A percentile compares a stretch with the other conserved stretches of the same genome.
Conservation (phyloP, 2,888 invertebrate genomes). For the Thereva unica region DNA sequence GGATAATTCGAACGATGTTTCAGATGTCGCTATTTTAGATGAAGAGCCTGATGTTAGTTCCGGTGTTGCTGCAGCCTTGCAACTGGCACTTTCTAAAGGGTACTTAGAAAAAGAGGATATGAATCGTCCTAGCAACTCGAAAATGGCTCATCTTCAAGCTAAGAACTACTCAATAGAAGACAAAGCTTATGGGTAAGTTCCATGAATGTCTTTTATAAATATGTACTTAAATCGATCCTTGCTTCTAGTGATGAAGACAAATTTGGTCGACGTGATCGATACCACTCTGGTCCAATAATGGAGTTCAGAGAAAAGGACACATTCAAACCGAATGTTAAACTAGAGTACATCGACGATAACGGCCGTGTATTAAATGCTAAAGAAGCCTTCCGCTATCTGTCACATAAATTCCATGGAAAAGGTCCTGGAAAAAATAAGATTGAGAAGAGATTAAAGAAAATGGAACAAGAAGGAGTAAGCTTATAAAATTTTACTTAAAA, state of each 20-base stretch:
- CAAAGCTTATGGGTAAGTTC: conserved; percentile 68
- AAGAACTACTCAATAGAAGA: conserved; percentile 81
- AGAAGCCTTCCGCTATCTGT: conserved; percentile 95
- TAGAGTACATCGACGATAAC: conserved; percentile 97
- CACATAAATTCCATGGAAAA: conserved; percentile 99
- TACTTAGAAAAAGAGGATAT: conserved; percentile 83
- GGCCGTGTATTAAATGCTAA: conserved; percentile 91
- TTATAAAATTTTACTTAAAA: conserved; percentile 11
- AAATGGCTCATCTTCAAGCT: conserved; percentile 75
- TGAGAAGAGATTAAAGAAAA: conserved; percentile 94
- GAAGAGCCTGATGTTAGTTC: conserved; percentile 90
- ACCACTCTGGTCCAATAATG: conserved; percentile 76
- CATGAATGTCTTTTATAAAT: conserved; percentile 17
- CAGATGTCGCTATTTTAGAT: conserved; percentile 66
- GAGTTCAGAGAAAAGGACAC: conserved; percentile 91
- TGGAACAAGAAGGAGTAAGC: conserved; percentile 83
- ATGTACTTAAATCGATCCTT: conserved; percentile 30
- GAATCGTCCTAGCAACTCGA: conserved; percentile 72
- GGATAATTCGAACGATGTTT: conserved; percentile 56
- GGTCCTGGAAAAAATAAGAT: conserved; percentile 98
- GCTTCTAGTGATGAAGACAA: conserved; percentile 77
- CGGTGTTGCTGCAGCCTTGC: conserved; percentile 91
- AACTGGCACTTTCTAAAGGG: conserved; percentile 90
- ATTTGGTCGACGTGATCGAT: conserved; percentile 73
- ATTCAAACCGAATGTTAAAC: conserved; percentile 91